Percentiles rank a stretch among this genome's conserved stretches.
These are phyloP conservation scores for Callimico goeldii DNA, from an alignment of 2,797 vertebrate genomes.

Conservation along the genomic window DNA sequence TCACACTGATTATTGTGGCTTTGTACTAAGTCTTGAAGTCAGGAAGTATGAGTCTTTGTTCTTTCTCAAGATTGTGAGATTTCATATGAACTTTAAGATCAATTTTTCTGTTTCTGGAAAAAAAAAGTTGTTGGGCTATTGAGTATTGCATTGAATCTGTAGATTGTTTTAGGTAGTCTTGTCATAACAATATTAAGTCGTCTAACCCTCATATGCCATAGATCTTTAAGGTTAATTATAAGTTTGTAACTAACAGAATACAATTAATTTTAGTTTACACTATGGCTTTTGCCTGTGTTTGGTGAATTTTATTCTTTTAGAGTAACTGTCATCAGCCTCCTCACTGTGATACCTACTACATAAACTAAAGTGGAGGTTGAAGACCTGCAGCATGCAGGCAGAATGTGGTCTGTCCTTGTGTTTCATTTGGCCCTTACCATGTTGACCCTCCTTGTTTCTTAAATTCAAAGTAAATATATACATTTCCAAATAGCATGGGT, in stretches of 20 bases:
- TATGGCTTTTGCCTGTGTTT: not conserved
- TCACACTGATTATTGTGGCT: not conserved
- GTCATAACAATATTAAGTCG: not conserved
- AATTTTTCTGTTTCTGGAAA: not conserved
- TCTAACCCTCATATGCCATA: not conserved
- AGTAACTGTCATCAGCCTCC: not conserved
- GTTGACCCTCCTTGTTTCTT: slow-evolving; percentile 6
- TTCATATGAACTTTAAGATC: not conserved
- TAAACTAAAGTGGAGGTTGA: not conserved
- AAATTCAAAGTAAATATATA: not conserved
- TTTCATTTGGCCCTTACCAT: not conserved
- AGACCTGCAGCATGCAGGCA: not conserved
- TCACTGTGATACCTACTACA: not conserved
- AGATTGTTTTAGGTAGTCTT: not conserved
- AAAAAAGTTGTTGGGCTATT: not conserved
- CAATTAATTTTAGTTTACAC: not conserved
- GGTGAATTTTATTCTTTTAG: not conserved
- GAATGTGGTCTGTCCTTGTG: not conserved
- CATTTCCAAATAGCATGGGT: not conserved
- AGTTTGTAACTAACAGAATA: not conserved
- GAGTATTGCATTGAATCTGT: not conserved
- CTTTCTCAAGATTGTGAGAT: not conserved
- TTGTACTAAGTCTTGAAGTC: not conserved
- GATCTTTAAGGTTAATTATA: not conserved
- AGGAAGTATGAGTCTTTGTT: not conserved